phyloP scores from a whole-genome alignment of 2,888 invertebrate species.

The Macrophya annulata region DNA sequence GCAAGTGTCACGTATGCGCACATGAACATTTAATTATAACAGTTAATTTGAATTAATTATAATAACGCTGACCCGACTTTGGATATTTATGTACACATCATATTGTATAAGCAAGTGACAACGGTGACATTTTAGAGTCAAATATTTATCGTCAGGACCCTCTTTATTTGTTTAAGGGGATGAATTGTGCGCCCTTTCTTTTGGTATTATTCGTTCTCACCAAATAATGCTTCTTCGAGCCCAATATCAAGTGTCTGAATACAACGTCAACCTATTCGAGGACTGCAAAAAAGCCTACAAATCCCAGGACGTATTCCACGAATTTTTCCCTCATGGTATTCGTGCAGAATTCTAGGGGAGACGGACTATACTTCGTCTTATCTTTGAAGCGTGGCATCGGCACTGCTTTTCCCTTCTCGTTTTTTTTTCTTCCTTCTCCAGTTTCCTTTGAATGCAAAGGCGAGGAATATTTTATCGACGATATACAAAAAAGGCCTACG shows the following conservation, averaged over 20 bases:
- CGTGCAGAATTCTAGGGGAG: slow-evolving; percentile 24
- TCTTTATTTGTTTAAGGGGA: neutral
- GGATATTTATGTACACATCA: neutral
- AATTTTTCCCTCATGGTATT: slow-evolving; percentile 25
- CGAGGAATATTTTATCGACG: slow-evolving; percentile 49
- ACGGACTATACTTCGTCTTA: slow-evolving; percentile 34
- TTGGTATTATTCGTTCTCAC: neutral
- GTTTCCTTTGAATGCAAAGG: slow-evolving; percentile 46
- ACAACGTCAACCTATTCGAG: neutral
- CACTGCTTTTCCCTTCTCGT: slow-evolving; percentile 35
- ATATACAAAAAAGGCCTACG: neutral
- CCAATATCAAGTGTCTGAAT: slow-evolving; percentile 28
- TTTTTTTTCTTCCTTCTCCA: slow-evolving; percentile 14
- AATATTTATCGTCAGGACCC: slow-evolving; percentile 30
- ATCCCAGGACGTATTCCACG: slow-evolving; percentile 22
- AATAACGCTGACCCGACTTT: neutral
- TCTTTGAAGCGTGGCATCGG: slow-evolving; percentile 44
- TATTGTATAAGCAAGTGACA: neutral
- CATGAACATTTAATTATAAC: slow-evolving; percentile 37
- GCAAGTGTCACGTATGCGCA: slow-evolving; percentile 42
- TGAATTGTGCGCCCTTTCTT: neutral
- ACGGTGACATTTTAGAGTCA: slow-evolving; percentile 13
- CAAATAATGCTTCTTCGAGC: slow-evolving; percentile 6
- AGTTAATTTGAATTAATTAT: slow-evolving; percentile 40
- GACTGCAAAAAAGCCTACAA: neutral